Conservation (phyloP, 30 jellyfish, hydroid and myxozoan genomes). For the Sanderia malayensis region DNA sequence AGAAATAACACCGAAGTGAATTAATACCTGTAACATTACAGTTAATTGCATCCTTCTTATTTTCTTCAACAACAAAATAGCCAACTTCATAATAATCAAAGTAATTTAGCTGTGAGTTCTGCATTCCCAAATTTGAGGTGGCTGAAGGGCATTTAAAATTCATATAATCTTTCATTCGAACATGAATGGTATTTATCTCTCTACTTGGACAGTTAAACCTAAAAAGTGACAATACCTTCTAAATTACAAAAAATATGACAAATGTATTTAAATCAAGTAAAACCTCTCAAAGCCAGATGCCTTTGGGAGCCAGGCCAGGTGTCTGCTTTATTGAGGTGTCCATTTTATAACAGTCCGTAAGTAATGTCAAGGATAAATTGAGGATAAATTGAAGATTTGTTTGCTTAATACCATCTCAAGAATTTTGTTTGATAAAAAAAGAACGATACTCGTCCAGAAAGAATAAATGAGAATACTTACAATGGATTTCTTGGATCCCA, state of each 20-base stretch:
- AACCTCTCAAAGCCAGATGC: too few species aligned
- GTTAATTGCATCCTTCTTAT: not conserved
- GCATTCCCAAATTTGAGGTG: not conserved
- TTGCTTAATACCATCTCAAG: not conserved
- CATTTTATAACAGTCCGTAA: not conserved
- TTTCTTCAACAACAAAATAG: not conserved
- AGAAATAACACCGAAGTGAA: too few species aligned
- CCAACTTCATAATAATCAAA: slow-evolving; percentile 9
- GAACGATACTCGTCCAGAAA: not conserved
- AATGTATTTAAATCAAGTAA: not conserved
- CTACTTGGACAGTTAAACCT: slow-evolving; percentile 51
- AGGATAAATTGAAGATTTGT: not conserved
- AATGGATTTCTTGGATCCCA: slow-evolving; percentile 71
- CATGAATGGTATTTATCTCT: slow-evolving; percentile 44
- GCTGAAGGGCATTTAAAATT: slow-evolving; percentile 37
- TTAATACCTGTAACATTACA: not conserved
- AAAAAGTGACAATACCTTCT: too few species aligned
- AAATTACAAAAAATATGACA: too few species aligned
- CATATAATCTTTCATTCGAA: slow-evolving; percentile 33
- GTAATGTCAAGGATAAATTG: too few species aligned
- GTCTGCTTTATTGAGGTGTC: not conserved
- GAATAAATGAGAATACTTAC: too few species aligned
- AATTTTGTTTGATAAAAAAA: not conserved
- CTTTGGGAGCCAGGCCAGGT: not conserved
- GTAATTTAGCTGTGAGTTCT: not conserved